A percentile compares a stretch with the other conserved stretches of the same genome.
These are phyloP conservation scores for Seriola rivoliana DNA, from an alignment of 2,113 vertebrate genomes.

Conservation along the genomic window DNA sequence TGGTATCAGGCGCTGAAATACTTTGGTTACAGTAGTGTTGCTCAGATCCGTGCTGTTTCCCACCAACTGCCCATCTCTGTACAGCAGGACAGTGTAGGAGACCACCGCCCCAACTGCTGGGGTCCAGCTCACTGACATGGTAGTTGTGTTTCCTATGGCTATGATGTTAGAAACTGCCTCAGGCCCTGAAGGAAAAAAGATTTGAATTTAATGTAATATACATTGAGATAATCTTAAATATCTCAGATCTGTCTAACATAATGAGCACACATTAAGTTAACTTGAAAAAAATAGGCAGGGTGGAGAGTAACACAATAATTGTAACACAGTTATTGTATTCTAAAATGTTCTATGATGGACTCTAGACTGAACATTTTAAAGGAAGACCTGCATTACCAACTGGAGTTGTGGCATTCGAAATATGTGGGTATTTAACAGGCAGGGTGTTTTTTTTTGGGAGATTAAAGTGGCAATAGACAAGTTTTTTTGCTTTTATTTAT, in stretches of 20 bases:
- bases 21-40: accelerated
- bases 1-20: constrained; percentile 29
- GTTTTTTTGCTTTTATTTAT: too few relatives aligned
- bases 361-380: too few relatives aligned
- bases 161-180: constrained; percentile 19
- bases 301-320: too few relatives aligned
- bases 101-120: constrained; percentile 11
- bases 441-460: too few relatives aligned
- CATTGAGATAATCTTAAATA: neutral
- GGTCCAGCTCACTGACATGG: constrained; percentile 64
- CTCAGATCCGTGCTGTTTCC: accelerated
- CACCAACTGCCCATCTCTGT: accelerated
- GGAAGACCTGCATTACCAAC: too few relatives aligned
- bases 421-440: too few relatives aligned
- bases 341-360: too few relatives aligned
- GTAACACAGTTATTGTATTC: too few relatives aligned
- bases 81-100: constrained; percentile 51
- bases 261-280: neutral
- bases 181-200: constrained; percentile 52
- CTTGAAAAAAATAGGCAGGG: neutral
- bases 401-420: too few relatives aligned
- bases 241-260: too few relatives aligned
- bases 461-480: too few relatives aligned
- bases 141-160: constrained; percentile 48
- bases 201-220: neutral